Conservation (phyloP, 2,888 invertebrate genomes). For the Corbicula japonica region DNA sequence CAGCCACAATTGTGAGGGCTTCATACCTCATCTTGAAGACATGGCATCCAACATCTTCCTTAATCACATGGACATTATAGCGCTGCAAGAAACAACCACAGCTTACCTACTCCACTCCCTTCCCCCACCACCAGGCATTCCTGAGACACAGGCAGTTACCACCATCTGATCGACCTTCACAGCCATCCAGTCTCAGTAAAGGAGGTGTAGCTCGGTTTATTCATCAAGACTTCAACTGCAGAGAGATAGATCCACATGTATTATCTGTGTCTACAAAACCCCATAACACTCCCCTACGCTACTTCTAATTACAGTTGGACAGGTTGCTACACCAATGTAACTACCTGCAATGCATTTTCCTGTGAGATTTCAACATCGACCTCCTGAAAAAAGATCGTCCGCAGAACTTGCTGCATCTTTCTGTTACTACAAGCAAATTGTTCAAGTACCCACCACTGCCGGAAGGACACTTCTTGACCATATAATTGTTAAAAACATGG, state of each 20-base stretch:
- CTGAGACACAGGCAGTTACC: not conserved
- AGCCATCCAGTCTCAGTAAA: not conserved
- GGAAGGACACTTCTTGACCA: no score
- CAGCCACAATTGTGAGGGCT: conserved; percentile 22
- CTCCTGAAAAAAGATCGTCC: no score
- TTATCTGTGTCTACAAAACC: conserved; percentile 12
- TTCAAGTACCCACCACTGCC: no score
- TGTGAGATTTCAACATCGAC: conserved; percentile 11
- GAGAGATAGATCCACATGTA: not conserved
- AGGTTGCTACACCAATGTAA: not conserved
- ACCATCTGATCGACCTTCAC: not conserved
- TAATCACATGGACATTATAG: conserved; percentile 8
- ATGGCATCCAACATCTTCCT: not conserved
- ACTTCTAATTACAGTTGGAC: conserved; percentile 9
- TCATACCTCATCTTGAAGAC: conserved; percentile 20
- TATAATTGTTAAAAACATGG: no score
- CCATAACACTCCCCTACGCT: conserved; percentile 1
- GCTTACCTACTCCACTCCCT: not conserved
- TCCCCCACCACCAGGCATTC: not conserved
- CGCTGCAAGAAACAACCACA: conserved; percentile 9
- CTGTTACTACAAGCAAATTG: no score
- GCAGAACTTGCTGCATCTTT: no score
- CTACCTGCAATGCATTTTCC: not conserved
- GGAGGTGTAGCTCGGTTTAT: no score
- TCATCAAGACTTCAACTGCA: no score